Percentiles rank a stretch among this genome's conserved stretches.
phyloP scores from a whole-genome alignment of 1,140 invertebrate species.

The Coboldia fuscipes region DNA sequence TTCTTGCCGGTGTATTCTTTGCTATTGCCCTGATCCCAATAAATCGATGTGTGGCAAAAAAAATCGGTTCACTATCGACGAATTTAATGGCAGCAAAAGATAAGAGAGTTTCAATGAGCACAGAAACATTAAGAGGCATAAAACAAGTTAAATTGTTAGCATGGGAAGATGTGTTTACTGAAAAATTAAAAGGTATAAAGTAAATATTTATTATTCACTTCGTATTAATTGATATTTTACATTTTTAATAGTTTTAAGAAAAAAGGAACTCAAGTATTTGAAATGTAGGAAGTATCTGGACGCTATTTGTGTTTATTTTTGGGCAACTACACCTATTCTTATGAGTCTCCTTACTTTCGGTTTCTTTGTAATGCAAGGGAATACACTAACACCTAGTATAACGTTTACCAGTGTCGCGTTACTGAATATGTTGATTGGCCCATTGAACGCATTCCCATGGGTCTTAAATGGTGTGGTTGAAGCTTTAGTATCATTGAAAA shows the following conservation, averaged over 20 bases:
- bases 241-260: constrained; percentile 29
- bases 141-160: constrained; percentile 78
- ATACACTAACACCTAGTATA: constrained; percentile 67
- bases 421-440: constrained; percentile 88
- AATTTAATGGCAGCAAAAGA: constrained; percentile 88
- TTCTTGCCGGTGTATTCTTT: constrained; percentile 74
- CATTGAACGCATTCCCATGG: constrained; percentile 96
- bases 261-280: constrained; percentile 51
- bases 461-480: constrained; percentile 91
- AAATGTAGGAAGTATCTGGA: constrained; percentile 86
- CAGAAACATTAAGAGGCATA: constrained; percentile 73
- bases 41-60: constrained; percentile 75
- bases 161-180: constrained; percentile 79
- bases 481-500: constrained; percentile 71
- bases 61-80: constrained; percentile 71
- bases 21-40: constrained; percentile 79
- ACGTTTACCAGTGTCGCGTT: constrained; percentile 87
- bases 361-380: constrained; percentile 66
- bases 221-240: not conserved
- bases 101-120: constrained; percentile 66
- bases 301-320: constrained; percentile 96
- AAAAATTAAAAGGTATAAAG: constrained; percentile 28
- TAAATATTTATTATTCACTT: not conserved
- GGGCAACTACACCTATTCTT: constrained; percentile 94
- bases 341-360: constrained; percentile 84